Conservation (phyloP, 2,888 invertebrate species). For the Meta bourneti region DNA sequence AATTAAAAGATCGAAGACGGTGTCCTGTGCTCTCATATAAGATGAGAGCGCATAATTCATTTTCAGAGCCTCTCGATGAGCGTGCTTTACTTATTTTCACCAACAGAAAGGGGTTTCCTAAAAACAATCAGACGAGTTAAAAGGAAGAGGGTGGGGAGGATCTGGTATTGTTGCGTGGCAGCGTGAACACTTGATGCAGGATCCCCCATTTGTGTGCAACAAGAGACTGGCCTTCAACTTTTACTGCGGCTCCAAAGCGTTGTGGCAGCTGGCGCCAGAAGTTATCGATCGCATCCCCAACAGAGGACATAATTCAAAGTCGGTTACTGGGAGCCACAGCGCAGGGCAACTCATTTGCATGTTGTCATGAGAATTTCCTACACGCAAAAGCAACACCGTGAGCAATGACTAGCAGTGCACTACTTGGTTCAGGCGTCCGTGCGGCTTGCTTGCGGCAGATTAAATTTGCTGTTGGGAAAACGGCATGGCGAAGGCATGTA, state of each 20-base stretch:
- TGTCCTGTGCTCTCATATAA: too few species aligned
- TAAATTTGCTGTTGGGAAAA: constrained; percentile 29
- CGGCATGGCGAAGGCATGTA: not conserved
- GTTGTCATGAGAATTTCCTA: constrained; percentile 1
- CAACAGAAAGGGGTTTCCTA: not conserved
- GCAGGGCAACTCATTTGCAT: constrained; percentile 39
- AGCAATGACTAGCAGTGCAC: too few species aligned
- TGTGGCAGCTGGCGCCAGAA: constrained; percentile 21
- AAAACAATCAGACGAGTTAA: not conserved
- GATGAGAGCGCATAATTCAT: not conserved
- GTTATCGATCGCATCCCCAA: constrained; percentile 13
- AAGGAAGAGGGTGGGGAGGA: not conserved
- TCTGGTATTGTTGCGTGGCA: constrained; percentile 2
- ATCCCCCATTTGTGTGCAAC: constrained; percentile 5
- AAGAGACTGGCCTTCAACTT: not conserved
- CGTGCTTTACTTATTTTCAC: not conserved
- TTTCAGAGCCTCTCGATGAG: not conserved
- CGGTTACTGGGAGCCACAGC: not conserved
- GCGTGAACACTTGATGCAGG: constrained; percentile 14
- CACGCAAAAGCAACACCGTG: not conserved
- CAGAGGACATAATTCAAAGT: not conserved
- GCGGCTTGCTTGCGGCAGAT: not conserved
- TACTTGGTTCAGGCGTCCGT: too few species aligned
- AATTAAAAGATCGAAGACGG: not conserved
- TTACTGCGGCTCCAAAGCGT: not conserved